Conservation (phyloP, 2,113 vertebrate species). For the Chaetodon auriga region DNA sequence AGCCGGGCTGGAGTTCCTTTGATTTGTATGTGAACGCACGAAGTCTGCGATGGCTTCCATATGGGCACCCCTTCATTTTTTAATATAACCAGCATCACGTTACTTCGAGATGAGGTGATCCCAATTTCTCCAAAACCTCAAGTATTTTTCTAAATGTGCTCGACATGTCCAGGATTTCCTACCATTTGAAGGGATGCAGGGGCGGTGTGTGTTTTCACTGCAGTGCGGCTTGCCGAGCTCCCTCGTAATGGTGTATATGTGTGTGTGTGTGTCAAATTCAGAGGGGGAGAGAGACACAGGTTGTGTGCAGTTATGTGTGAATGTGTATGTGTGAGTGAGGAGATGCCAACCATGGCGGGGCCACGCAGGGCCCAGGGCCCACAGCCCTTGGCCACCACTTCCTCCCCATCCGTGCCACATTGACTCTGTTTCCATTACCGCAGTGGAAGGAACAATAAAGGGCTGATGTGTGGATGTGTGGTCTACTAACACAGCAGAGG, state of each 20-base stretch:
- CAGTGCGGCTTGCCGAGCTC: conserved; percentile 66
- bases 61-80: conserved; percentile 78
- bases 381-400: conserved; percentile 71
- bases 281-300: conserved; percentile 44
- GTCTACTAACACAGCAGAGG: conserved; percentile 71
- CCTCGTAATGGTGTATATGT: conserved; percentile 36
- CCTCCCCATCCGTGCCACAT: conserved; percentile 76
- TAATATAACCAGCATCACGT: conserved; percentile 81
- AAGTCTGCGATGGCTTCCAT: conserved; percentile 81
- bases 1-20: conserved; percentile 57
- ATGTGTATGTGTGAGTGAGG: conserved; percentile 32
- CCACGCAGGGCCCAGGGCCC: conserved; percentile 67
- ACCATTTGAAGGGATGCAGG: conserved; percentile 74
- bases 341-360: conserved; percentile 73
- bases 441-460: conserved; percentile 86
- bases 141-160: conserved; percentile 82
- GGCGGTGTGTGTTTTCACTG: conserved; percentile 74
- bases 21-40: conserved; percentile 69
- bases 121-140: conserved; percentile 83
- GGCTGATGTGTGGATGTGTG: conserved; percentile 81
- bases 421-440: conserved; percentile 85
- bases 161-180: conserved; percentile 85
- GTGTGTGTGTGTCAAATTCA: conserved; percentile 50
- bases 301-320: conserved; percentile 44
- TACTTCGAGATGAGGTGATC: conserved; percentile 81